Evolutionary conservation across 2,888 invertebrate genomes (phyloP).

Genomic region (Nomada flava): DNA sequence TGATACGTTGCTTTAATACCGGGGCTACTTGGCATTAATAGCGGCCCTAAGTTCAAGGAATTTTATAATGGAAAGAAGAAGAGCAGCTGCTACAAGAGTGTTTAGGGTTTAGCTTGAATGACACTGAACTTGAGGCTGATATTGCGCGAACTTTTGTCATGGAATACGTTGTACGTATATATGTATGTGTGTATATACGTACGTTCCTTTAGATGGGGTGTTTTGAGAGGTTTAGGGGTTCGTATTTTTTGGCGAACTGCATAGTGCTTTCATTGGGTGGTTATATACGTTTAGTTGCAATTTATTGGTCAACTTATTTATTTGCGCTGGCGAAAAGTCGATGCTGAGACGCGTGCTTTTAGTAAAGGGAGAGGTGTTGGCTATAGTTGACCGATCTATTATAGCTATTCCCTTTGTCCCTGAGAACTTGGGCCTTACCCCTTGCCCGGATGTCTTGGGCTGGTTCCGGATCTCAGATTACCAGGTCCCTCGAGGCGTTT

Average conservation of each 20-base stretch:
- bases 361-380: conserved; percentile 1
- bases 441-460: conserved; percentile 64
- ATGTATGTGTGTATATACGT: background rate
- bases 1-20: conserved; percentile 3
- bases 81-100: background rate
- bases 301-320: conserved; percentile 24
- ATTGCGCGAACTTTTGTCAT: background rate
- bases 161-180: background rate
- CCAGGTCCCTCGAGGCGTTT: conserved; percentile 67
- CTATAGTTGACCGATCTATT: conserved; percentile 58
- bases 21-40: conserved; percentile 14
- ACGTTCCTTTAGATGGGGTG: too few species aligned
- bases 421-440: conserved; percentile 59
- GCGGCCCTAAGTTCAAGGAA: background rate
- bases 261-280: conserved; percentile 3
- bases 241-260: background rate
- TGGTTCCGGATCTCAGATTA: conserved; percentile 74
- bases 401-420: conserved; percentile 73
- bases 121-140: background rate
- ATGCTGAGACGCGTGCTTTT: conserved; percentile 11
- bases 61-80: background rate
- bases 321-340: conserved; percentile 20
- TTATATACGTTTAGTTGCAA: background rate
- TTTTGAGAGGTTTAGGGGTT: background rate
- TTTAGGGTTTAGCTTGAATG: background rate